Percentiles rank a stretch among this genome's conserved stretches.
Conservation (phyloP, 2,797 vertebrate species). For the Fundulus diaphanus region DNA sequence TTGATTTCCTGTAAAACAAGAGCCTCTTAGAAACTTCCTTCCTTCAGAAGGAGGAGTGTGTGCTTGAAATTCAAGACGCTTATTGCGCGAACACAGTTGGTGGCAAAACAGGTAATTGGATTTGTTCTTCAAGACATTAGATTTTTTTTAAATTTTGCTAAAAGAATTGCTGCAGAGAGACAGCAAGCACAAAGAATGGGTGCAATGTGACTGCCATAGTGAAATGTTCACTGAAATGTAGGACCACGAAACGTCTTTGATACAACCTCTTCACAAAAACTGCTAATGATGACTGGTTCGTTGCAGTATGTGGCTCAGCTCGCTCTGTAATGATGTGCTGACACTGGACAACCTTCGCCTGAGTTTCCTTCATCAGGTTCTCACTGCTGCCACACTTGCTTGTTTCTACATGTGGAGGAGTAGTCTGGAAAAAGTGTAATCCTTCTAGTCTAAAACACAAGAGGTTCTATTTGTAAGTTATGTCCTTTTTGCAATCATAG, state of each 20-base stretch:
- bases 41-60: slow-evolving; percentile 1
- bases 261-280: neutral
- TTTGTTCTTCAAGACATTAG: neutral
- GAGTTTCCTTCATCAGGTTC: neutral
- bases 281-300: neutral
- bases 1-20: slow-evolving; percentile 29
- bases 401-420: neutral
- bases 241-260: neutral
- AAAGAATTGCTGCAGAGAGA: neutral
- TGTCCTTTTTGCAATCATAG: neutral
- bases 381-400: neutral
- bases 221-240: neutral
- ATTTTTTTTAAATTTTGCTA: neutral
- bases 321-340: neutral
- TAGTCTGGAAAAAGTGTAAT: neutral
- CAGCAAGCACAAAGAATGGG: neutral
- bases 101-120: neutral
- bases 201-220: neutral
- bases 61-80: slow-evolving; percentile 13
- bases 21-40: slow-evolving; percentile 10
- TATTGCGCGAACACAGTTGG: neutral
- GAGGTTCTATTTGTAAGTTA: too few relatives aligned
- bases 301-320: neutral
- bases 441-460: too few relatives aligned
- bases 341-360: neutral